phyloP scores from a whole-genome alignment of 2,888 invertebrate species.

The Pyrrhia umbra region DNA sequence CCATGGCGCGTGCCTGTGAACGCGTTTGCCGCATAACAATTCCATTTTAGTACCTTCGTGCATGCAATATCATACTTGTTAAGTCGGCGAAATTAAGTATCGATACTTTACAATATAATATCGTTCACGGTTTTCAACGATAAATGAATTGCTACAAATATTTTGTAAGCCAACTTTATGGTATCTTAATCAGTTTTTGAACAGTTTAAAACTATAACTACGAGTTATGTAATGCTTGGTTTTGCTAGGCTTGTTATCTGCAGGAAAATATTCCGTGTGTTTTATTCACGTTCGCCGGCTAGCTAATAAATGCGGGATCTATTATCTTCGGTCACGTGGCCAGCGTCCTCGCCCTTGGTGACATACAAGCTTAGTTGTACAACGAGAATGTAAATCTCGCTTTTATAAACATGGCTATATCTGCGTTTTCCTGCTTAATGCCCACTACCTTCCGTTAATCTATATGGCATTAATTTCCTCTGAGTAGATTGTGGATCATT shows the following conservation, averaged over 20 bases:
- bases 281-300: constrained; percentile 21
- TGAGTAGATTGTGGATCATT: constrained; percentile 11
- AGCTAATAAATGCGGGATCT: constrained; percentile 52
- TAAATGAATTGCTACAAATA: constrained; percentile 49
- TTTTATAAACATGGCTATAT: constrained; percentile 59
- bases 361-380: constrained; percentile 66
- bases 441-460: constrained; percentile 52
- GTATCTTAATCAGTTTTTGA: constrained; percentile 7
- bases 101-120: constrained; percentile 37
- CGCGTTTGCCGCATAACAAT: constrained; percentile 81
- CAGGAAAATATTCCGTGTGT: constrained; percentile 26
- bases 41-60: constrained; percentile 64
- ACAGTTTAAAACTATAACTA: background rate
- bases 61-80: constrained; percentile 66
- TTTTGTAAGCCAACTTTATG: constrained; percentile 34
- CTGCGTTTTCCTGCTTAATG: constrained; percentile 53
- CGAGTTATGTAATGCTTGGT: background rate
- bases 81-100: constrained; percentile 57
- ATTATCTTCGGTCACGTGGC: constrained; percentile 58
- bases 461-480: constrained; percentile 31
- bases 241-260: constrained; percentile 4
- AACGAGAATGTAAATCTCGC: constrained; percentile 73
- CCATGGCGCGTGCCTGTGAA: constrained; percentile 80
- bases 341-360: constrained; percentile 76
- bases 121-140: constrained; percentile 20